These are phyloP conservation scores for Edolisoma coerulescens DNA, from an alignment of 2,113 vertebrate genomes.

Conservation along the genomic window DNA sequence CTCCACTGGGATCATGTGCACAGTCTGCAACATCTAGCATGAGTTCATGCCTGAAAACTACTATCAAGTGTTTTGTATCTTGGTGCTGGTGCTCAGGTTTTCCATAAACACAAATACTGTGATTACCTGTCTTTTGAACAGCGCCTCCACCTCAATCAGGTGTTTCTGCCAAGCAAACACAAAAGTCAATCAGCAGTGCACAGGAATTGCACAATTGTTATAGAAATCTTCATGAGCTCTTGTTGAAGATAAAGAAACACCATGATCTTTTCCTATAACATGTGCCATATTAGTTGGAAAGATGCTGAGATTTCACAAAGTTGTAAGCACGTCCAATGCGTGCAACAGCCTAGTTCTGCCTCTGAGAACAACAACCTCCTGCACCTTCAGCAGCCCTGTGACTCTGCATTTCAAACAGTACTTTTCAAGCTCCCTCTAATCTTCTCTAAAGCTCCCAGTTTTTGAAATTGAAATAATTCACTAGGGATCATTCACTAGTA, in stretches of 20 bases:
- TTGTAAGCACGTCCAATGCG: background rate
- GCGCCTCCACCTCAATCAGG: background rate
- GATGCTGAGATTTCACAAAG: background rate
- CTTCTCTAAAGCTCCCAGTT: background rate
- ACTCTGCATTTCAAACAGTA: background rate
- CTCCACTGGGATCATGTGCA: background rate
- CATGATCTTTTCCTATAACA: background rate
- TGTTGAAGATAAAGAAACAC: background rate
- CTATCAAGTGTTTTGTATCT: background rate
- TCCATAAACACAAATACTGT: background rate
- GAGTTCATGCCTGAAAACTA: background rate
- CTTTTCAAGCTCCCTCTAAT: background rate
- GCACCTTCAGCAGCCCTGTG: background rate
- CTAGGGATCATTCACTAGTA: background rate
- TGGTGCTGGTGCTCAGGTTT: background rate
- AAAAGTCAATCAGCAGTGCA: background rate
- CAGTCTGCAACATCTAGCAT: background rate
- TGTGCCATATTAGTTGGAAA: background rate
- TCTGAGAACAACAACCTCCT: background rate
- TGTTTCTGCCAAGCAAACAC: background rate
- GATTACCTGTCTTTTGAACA: background rate
- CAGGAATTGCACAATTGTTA: background rate
- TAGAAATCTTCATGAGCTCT: background rate
- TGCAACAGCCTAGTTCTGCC: background rate
- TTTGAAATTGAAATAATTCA: background rate